Conservation (phyloP, 2,888 invertebrate genomes). For the Chromoteleia sp. region DNA sequence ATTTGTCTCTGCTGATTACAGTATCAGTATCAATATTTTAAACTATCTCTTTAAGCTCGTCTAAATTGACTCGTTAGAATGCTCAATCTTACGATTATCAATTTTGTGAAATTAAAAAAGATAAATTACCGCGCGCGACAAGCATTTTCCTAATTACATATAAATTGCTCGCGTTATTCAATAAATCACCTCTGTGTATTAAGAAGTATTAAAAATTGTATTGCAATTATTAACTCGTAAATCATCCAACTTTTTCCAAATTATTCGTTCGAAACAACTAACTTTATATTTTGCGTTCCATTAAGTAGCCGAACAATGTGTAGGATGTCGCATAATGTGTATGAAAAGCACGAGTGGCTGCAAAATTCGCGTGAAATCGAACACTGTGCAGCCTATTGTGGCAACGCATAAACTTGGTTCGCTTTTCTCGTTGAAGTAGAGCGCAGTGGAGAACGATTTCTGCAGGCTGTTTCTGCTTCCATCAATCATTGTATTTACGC, state of each 20-base stretch:
- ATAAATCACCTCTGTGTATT: conserved; percentile 9
- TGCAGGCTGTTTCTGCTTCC: conserved; percentile 70
- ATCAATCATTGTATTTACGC: conserved; percentile 81
- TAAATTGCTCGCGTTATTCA: not conserved
- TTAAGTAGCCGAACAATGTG: conserved; percentile 59
- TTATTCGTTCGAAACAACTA: conserved; percentile 18
- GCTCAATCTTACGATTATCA: not conserved
- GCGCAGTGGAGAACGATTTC: conserved; percentile 75
- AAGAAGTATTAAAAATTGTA: not conserved
- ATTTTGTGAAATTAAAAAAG: not conserved
- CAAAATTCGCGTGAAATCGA: conserved; percentile 59
- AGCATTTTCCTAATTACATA: not conserved
- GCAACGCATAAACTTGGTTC: conserved; percentile 52
- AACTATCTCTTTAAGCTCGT: no score
- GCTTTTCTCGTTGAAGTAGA: conserved; percentile 35
- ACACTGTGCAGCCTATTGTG: conserved; percentile 58
- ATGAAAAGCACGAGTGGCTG: conserved; percentile 51
- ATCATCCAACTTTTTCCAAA: conserved; percentile 12
- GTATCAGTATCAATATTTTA: no score
- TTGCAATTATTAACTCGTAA: conserved; percentile 23
- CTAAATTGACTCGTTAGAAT: no score
- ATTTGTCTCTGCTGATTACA: no score
- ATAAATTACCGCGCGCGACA: not conserved
- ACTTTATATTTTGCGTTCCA: conserved; percentile 44
- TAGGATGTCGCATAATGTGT: conserved; percentile 38